A percentile compares a stretch with the other conserved stretches of the same genome.
Conservation (phyloP, 2,113 vertebrate species). For the Micronycteris hirsuta region DNA sequence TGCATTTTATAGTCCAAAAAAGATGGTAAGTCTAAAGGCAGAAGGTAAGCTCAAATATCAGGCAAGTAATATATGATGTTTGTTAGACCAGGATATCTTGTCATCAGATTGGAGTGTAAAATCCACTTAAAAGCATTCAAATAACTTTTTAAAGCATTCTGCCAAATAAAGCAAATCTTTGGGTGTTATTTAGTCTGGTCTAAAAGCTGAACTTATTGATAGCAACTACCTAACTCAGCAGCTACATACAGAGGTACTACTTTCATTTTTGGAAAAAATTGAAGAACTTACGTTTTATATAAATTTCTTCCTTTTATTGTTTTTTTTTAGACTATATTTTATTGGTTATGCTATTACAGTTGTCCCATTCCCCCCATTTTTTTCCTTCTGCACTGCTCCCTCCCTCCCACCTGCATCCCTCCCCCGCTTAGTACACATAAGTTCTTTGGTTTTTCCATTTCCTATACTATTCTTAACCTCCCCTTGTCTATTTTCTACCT, state of each 20-base stretch:
- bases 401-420: too few species aligned
- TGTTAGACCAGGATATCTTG: not conserved
- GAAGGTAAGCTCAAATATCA: not conserved
- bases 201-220: not conserved
- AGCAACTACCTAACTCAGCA: not conserved
- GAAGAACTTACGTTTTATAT: not conserved
- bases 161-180: not conserved
- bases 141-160: not conserved
- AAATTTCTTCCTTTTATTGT: not conserved
- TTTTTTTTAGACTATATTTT: too few species aligned
- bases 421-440: too few species aligned
- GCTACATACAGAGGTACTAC: not conserved
- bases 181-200: not conserved
- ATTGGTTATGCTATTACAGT: too few species aligned
- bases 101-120: not conserved
- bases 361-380: too few species aligned
- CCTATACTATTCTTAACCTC: too few species aligned
- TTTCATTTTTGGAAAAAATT: conserved; percentile 4
- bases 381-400: too few species aligned
- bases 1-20: too few species aligned
- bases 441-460: too few species aligned
- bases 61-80: not conserved
- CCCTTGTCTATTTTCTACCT: too few species aligned
- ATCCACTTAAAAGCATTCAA: not conserved
- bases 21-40: not conserved